These are phyloP conservation scores for Sialia sialis DNA, from an alignment of 2,113 vertebrate genomes.

Conservation along the genomic window DNA sequence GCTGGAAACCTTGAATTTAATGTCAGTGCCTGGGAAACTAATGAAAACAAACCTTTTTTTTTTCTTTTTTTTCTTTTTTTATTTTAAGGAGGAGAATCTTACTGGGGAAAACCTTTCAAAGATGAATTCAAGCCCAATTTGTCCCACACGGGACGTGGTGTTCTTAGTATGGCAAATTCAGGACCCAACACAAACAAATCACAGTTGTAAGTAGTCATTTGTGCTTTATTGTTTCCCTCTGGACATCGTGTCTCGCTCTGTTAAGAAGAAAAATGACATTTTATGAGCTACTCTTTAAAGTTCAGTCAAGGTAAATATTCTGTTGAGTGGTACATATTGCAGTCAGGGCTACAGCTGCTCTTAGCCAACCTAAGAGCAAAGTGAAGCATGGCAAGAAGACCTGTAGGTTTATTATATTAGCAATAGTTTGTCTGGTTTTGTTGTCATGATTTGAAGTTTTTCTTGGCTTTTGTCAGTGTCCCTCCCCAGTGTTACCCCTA, in stretches of 20 bases:
- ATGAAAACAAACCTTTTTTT: background rate
- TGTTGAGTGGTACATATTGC: background rate
- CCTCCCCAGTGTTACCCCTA: background rate
- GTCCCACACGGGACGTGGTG: constrained; percentile 89
- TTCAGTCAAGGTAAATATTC: background rate
- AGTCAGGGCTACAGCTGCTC: background rate
- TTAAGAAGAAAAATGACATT: constrained; percentile 19
- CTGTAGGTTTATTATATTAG: background rate
- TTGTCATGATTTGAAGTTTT: background rate
- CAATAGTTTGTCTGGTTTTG: background rate
- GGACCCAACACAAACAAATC: constrained; percentile 98
- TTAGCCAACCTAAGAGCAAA: background rate
- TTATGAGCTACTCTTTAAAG: background rate
- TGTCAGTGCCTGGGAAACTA: background rate
- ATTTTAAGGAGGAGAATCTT: constrained; percentile 87
- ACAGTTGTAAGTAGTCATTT: constrained; percentile 88
- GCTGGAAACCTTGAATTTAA: background rate
- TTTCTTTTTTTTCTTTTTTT: background rate
- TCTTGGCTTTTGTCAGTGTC: background rate
- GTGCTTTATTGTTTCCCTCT: background rate
- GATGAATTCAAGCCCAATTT: constrained; percentile 94
- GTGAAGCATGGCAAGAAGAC: background rate
- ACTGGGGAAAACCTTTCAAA: constrained; percentile 92
- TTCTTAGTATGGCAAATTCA: constrained; percentile 98
- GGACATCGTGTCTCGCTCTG: background rate